Percentiles rank a stretch among this genome's conserved stretches.
phyloP scores from a whole-genome alignment of 2,797 vertebrate species.

The Choloepus didactylus region DNA sequence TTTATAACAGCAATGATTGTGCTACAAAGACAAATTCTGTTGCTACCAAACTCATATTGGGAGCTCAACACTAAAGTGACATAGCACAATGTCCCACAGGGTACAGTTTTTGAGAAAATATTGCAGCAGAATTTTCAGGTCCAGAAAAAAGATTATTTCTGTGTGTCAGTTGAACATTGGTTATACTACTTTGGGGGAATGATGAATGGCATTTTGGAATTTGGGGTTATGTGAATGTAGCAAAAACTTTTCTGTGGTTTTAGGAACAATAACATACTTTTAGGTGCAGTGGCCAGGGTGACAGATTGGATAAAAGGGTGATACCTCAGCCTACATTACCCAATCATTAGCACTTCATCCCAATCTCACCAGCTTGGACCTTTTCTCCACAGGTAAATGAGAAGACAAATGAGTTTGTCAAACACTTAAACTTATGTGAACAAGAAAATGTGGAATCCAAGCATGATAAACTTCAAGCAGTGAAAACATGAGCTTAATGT shows the following conservation, averaged over 20 bases:
- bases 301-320: background rate
- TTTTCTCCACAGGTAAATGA: background rate
- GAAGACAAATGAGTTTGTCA: background rate
- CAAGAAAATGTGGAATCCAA: background rate
- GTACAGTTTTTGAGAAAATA: conserved; percentile 75
- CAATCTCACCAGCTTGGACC: background rate
- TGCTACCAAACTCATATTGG: conserved; percentile 63
- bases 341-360: background rate
- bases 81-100: conserved; percentile 69
- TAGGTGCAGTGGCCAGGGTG: background rate
- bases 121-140: conserved; percentile 23
- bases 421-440: background rate
- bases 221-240: background rate
- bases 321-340: background rate
- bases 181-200: conserved; percentile 67
- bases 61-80: conserved; percentile 57
- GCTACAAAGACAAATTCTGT: conserved; percentile 70
- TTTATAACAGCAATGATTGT: conserved; percentile 71
- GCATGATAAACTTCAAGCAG: background rate
- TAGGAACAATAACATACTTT: conserved; percentile 11
- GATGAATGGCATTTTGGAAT: conserved; percentile 58
- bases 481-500: background rate
- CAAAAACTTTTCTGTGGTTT: conserved; percentile 36
- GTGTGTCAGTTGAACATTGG: conserved; percentile 65
- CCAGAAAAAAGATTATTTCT: conserved; percentile 71